phyloP scores from a whole-genome alignment of 2,113 vertebrate species.

The Formicarius rufipectus region DNA sequence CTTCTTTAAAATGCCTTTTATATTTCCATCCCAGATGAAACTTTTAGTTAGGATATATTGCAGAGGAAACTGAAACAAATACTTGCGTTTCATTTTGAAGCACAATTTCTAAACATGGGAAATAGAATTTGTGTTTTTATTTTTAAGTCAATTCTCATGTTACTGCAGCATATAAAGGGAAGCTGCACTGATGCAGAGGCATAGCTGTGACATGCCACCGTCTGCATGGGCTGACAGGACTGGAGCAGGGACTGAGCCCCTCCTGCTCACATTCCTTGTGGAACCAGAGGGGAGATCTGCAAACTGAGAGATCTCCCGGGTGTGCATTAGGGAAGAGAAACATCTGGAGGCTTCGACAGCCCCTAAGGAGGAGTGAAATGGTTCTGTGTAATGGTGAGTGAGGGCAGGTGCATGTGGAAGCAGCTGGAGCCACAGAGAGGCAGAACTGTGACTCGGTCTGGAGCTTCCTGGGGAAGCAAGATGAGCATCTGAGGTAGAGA shows the following conservation, averaged over 20 bases:
- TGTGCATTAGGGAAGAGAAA: neutral
- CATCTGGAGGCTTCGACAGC: neutral
- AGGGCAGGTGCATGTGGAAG: neutral
- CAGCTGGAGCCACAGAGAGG: neutral
- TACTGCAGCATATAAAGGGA: neutral
- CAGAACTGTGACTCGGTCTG: neutral
- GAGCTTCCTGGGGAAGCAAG: neutral
- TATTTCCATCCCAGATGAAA: neutral
- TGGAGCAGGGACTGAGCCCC: neutral
- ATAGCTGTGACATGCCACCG: neutral
- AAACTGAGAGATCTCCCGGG: neutral
- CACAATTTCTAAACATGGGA: neutral
- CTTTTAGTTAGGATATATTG: neutral
- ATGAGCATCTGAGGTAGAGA: fast-evolving
- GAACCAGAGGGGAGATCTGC: neutral
- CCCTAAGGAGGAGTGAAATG: neutral
- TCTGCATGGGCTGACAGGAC: neutral
- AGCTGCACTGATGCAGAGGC: neutral
- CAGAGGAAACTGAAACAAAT: neutral
- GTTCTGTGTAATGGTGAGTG: neutral
- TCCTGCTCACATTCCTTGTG: neutral
- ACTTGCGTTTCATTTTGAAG: neutral
- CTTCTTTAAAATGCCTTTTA: neutral
- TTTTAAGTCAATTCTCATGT: neutral
- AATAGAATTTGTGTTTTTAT: neutral